phyloP scores from a whole-genome alignment of 2,888 invertebrate genomes.

The Actias luna region DNA sequence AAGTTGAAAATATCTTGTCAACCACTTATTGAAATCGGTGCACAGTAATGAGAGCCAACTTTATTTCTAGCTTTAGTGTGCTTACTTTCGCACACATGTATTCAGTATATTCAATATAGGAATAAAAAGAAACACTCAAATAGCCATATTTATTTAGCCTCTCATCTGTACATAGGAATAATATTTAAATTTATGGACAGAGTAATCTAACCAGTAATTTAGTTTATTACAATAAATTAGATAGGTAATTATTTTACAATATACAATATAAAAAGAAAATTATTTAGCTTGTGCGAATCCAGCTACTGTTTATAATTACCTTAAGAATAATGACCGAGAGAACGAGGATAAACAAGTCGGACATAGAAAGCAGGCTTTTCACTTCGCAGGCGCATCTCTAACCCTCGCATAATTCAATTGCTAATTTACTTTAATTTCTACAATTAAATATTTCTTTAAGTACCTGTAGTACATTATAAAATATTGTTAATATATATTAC shows the following conservation, averaged over 20 bases:
- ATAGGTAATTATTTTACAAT: too few relatives aligned
- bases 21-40: not conserved
- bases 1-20: not conserved
- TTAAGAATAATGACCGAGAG: conserved; percentile 7
- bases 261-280: not conserved
- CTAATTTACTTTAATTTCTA: not conserved
- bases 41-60: not conserved
- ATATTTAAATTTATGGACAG: not conserved
- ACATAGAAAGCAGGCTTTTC: conserved; percentile 17
- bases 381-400: conserved; percentile 12
- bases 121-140: too few relatives aligned
- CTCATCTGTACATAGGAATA: not conserved
- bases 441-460: not conserved
- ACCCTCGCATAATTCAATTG: conserved; percentile 5
- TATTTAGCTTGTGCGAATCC: not conserved
- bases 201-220: not conserved
- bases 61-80: not conserved
- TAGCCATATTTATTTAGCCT: too few relatives aligned
- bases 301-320: not conserved
- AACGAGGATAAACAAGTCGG: conserved; percentile 18
- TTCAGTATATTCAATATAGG: too few relatives aligned
- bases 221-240: not conserved
- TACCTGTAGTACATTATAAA: not conserved
- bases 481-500: not conserved
- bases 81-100: not conserved